Conservation (phyloP, 2,113 vertebrate genomes). For the Columba janthina region DNA sequence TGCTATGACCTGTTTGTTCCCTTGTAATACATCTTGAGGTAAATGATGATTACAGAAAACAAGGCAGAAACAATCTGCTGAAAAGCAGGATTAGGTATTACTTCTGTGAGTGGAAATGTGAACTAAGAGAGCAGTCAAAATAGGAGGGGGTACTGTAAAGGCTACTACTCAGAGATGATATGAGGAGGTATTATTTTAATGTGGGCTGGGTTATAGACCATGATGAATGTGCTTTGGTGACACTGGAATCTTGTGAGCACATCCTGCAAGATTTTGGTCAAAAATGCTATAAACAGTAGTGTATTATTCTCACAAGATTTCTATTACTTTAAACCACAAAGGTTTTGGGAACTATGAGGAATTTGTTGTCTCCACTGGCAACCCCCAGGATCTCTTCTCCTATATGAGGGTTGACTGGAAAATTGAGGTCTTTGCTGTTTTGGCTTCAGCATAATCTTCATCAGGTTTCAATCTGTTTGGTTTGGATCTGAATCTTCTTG, state of each 20-base stretch:
- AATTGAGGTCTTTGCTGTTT: neutral
- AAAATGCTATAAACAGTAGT: neutral
- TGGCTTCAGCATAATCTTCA: neutral
- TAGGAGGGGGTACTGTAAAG: neutral
- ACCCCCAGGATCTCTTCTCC: neutral
- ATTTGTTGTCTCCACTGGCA: neutral
- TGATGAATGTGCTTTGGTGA: neutral
- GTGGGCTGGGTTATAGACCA: neutral
- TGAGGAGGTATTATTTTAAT: neutral
- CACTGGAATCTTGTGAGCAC: neutral
- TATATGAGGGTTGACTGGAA: neutral
- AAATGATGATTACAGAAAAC: neutral
- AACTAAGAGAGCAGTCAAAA: neutral
- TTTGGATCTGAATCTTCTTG: neutral
- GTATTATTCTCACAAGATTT: neutral
- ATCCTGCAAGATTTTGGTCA: neutral
- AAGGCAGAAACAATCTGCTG: neutral
- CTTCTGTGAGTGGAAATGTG: neutral
- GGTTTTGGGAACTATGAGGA: neutral
- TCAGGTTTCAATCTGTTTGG: neutral
- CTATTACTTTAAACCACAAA: neutral
- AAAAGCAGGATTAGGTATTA: neutral
- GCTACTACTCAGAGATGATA: neutral
- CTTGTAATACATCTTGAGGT: neutral
- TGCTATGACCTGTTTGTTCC: neutral